Base-by-base conservation (phyloP, 1,140 invertebrate species). In the Pseudomyrmex dendroicus region DNA sequence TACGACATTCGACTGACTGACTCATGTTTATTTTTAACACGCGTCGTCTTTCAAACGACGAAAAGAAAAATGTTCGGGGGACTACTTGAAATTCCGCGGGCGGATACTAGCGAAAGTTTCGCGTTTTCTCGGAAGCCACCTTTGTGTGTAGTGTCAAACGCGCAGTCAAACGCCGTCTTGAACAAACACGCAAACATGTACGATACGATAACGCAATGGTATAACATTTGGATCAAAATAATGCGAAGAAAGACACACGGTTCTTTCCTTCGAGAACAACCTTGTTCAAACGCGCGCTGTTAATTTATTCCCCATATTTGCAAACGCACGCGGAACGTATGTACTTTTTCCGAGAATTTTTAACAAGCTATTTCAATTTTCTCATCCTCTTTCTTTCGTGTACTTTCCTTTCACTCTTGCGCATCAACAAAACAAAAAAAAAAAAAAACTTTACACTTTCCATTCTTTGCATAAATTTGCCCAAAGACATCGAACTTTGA, bases 91-190 rank as follows among this genome's bases (percentile, higher is more conserved):
- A 84, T 84, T 84, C 76, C 52, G 13, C 3, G 13, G 56, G 15
- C 20, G 74, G 5, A 0, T 70, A 35, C 72, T 56, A 84, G 76
- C 83, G 83, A 84, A 84, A 84, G 83, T 84, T 35, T 54, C 15
- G 15, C 13, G 20, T 80, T 70, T 84, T 80, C 54, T 84, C 64
- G 22, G 20, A 48, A 50, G 48, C 9, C 73, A 67, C 35, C 35
- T 35, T 1, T 35, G 35, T 35, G 74, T 52, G 50, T 61, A 17
- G 8, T 57, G 82, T 84, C 74, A 80, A 84, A 84, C 48, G 52
- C 50, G 52, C 50, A 84, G 17, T 72, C 56, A 68, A 84, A 61
- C n/a, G 57, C n/a, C 48, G 20, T 52, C 48, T 15, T 77, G 13
- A 78, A 50, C 73, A 83, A 77, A 78, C 12, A 68, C 25, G 2